Percentiles rank a stretch among this genome's conserved stretches.
These are phyloP conservation scores for Pinctada fucata DNA, from an alignment of 2,888 invertebrate species.

Conservation along the genomic window DNA sequence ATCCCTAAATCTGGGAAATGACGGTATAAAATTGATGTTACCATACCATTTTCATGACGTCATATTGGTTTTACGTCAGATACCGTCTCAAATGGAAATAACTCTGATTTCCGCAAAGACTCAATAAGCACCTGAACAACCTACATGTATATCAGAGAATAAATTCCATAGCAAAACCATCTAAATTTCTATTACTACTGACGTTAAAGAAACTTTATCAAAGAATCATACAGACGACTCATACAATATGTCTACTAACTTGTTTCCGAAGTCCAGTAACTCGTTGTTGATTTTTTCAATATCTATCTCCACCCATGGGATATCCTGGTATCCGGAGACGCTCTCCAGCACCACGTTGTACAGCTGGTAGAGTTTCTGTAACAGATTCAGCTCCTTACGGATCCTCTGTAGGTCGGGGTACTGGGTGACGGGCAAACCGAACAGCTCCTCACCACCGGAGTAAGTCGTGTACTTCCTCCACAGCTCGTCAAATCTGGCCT, in stretches of 20 bases:
- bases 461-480: constrained; percentile 96
- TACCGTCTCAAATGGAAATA: too few species aligned
- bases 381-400: constrained; percentile 93
- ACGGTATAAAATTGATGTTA: too few species aligned
- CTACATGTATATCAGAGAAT: too few species aligned
- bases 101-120: too few species aligned
- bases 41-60: too few species aligned
- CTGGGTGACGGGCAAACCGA: constrained; percentile 93
- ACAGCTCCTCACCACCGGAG: constrained; percentile 95
- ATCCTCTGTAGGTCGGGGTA: constrained; percentile 96
- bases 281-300: constrained; percentile 98
- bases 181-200: too few species aligned
- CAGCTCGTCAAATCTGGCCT: constrained; percentile 94
- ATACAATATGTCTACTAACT: constrained; percentile 77
- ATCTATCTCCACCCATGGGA: constrained; percentile 96
- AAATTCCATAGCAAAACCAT: too few species aligned
- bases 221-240: too few species aligned
- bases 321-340: constrained; percentile 97
- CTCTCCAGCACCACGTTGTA: constrained; percentile 97
- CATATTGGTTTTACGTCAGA: too few species aligned
- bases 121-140: too few species aligned
- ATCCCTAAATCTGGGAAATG: too few species aligned
- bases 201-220: too few species aligned
- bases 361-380: constrained; percentile 95
- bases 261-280: constrained; percentile 97